Evolutionary conservation across 2,113 vertebrate genomes (phyloP).

Genomic region (Gobius niger): DNA sequence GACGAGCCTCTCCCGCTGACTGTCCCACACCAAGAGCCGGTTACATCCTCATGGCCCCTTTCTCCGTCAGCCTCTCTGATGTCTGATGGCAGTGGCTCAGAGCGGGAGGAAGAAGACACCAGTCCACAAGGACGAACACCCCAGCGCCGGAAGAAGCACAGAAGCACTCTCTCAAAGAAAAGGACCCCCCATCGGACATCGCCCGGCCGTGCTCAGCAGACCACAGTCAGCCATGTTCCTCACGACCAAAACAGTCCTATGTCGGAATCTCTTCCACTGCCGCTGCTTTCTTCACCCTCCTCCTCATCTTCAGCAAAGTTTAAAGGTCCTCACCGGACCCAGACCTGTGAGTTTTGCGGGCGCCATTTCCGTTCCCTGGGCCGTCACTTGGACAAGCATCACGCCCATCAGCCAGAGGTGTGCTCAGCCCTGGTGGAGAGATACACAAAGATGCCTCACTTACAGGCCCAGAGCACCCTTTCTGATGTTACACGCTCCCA

Average conservation of each 20-base stretch:
- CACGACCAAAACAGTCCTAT: slow-evolving; percentile 39
- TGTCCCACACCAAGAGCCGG: slow-evolving; percentile 54
- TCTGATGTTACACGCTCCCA: slow-evolving; percentile 16
- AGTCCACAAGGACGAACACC: slow-evolving; percentile 46
- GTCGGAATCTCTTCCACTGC: slow-evolving; percentile 33
- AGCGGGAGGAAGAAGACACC: slow-evolving; percentile 60
- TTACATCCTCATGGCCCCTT: slow-evolving; percentile 81
- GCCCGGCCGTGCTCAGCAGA: slow-evolving; percentile 27
- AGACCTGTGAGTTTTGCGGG: slow-evolving; percentile 78
- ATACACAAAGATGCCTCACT: slow-evolving; percentile 68
- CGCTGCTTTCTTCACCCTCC: slow-evolving; percentile 43
- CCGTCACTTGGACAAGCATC: slow-evolving; percentile 79
- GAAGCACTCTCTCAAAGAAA: slow-evolving; percentile 60
- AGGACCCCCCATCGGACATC: slow-evolving; percentile 57
- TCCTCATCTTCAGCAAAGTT: slow-evolving; percentile 58
- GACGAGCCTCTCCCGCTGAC: slow-evolving; percentile 71
- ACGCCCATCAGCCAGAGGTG: slow-evolving; percentile 76
- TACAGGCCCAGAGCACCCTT: slow-evolving; percentile 48
- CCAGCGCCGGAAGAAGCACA: slow-evolving; percentile 62
- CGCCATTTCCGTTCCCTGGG: slow-evolving; percentile 78
- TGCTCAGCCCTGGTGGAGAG: slow-evolving; percentile 72
- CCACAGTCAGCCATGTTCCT: slow-evolving; percentile 22
- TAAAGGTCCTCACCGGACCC: slow-evolving; percentile 64
- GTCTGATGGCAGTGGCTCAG: slow-evolving; percentile 77
- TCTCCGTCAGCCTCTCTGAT: slow-evolving; percentile 78